Evolutionary conservation across 2,888 invertebrate species (phyloP).

Genomic region (Elmis aenea): DNA sequence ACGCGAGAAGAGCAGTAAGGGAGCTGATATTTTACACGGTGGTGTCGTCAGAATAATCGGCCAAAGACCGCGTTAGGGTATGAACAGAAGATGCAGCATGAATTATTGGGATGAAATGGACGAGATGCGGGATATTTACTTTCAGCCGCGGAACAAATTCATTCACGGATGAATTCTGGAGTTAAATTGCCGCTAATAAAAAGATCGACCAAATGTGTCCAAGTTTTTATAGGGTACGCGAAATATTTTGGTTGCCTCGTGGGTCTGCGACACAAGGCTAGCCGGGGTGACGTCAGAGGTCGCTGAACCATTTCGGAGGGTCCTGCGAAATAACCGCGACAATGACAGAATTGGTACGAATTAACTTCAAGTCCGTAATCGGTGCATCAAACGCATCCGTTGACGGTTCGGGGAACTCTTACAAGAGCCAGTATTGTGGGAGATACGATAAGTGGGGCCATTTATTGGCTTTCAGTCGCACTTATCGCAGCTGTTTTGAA

Average conservation of each 20-base stretch:
- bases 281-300: constrained; percentile 36
- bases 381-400: constrained; percentile 28
- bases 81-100: not conserved
- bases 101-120: constrained; percentile 12
- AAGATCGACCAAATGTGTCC: constrained; percentile 25
- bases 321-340: constrained; percentile 31
- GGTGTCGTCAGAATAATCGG: constrained; percentile 9
- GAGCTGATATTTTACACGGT: constrained; percentile 13
- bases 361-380: constrained; percentile 29
- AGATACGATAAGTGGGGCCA: constrained; percentile 13
- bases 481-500: constrained; percentile 37
- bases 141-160: constrained; percentile 24
- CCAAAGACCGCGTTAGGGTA: constrained; percentile 3
- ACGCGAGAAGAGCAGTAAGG: constrained; percentile 6
- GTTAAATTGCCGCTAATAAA: constrained; percentile 31
- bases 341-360: constrained; percentile 31
- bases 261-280: constrained; percentile 31
- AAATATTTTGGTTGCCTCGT: constrained; percentile 25
- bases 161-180: constrained; percentile 28
- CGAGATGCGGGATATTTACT: constrained; percentile 12
- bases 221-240: constrained; percentile 27
- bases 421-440: constrained; percentile 7
- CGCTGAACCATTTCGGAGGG: constrained; percentile 34
- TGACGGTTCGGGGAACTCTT: constrained; percentile 11
- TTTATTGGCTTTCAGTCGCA: constrained; percentile 30